A percentile compares a stretch with the other conserved stretches of the same genome.
These are phyloP conservation scores for Condylostylus longicornis DNA, from an alignment of 1,140 invertebrate species.

Conservation along the genomic window DNA sequence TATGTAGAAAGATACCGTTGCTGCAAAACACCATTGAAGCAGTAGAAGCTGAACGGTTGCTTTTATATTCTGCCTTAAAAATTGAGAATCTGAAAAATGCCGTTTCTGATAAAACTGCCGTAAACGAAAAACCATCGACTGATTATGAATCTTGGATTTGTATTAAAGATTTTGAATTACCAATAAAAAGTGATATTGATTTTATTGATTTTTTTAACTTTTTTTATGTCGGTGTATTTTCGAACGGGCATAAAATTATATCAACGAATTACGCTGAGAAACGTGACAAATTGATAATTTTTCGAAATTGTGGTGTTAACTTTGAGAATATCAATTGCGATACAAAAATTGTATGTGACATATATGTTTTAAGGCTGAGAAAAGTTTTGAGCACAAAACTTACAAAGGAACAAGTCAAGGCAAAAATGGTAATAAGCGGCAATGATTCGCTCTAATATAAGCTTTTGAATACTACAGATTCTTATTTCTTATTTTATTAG, in stretches of 20 bases:
- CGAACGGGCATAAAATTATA: not conserved
- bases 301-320: not conserved
- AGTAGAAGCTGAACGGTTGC: conserved; percentile 25
- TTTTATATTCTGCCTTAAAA: conserved; percentile 19
- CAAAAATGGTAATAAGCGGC: too few species aligned
- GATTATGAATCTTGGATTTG: not conserved
- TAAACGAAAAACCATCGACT: too few species aligned
- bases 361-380: not conserved
- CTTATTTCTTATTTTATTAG: not conserved
- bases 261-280: not conserved
- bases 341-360: not conserved
- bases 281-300: not conserved
- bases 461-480: not conserved
- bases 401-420: not conserved
- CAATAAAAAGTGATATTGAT: not conserved
- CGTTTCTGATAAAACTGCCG: too few species aligned
- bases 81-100: conserved; percentile 4
- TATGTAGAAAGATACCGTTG: conserved; percentile 24
- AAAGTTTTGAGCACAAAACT: not conserved
- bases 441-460: too few species aligned
- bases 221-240: not conserved
- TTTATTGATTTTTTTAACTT: not conserved
- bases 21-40: conserved; percentile 26
- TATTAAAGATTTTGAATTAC: not conserved
- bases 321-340: not conserved